phyloP scores from a whole-genome alignment of 2,113 vertebrate genomes.

The Scomber japonicus region DNA sequence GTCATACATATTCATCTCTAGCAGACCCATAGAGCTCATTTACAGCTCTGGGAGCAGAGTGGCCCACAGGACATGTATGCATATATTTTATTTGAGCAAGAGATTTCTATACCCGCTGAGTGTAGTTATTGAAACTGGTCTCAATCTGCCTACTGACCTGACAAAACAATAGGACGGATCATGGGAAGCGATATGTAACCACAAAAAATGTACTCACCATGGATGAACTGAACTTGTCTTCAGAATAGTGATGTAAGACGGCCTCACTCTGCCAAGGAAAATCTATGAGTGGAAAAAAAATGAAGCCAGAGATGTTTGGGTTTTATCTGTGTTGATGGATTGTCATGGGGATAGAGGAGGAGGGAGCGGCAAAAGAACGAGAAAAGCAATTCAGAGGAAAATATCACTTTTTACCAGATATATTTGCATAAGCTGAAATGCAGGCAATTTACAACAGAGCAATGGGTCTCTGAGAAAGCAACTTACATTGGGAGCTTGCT shows the following conservation, averaged over 20 bases:
- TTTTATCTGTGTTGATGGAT: constrained; percentile 76
- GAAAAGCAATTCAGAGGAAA: constrained; percentile 45
- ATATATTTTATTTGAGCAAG: constrained; percentile 46
- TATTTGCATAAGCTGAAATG: constrained; percentile 74
- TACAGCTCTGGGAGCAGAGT: constrained; percentile 36
- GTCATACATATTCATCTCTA: constrained; percentile 66
- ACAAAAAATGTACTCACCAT: constrained; percentile 40
- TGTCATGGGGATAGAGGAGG: constrained; percentile 60
- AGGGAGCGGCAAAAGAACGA: constrained; percentile 2
- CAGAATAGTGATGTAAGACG: constrained; percentile 45
- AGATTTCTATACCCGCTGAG: constrained; percentile 45
- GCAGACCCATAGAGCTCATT: constrained; percentile 46
- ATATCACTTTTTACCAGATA: constrained; percentile 54
- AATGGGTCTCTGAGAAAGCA: constrained; percentile 42
- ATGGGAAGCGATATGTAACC: constrained; percentile 29
- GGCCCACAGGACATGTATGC: constrained; percentile 36
- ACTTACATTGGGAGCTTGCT: constrained; percentile 37
- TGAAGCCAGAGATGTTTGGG: constrained; percentile 44
- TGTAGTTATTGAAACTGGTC: constrained; percentile 26
- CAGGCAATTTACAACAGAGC: constrained; percentile 65
- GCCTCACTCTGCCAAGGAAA: constrained; percentile 45
- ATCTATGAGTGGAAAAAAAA: constrained; percentile 53
- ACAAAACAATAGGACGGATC: constrained; percentile 57
- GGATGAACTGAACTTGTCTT: constrained; percentile 44
- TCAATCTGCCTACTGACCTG: constrained; percentile 54